Percentiles rank a stretch among this genome's conserved stretches.
phyloP scores from a whole-genome alignment of 2,797 vertebrate genomes.

The Xiphophorus birchmanni region DNA sequence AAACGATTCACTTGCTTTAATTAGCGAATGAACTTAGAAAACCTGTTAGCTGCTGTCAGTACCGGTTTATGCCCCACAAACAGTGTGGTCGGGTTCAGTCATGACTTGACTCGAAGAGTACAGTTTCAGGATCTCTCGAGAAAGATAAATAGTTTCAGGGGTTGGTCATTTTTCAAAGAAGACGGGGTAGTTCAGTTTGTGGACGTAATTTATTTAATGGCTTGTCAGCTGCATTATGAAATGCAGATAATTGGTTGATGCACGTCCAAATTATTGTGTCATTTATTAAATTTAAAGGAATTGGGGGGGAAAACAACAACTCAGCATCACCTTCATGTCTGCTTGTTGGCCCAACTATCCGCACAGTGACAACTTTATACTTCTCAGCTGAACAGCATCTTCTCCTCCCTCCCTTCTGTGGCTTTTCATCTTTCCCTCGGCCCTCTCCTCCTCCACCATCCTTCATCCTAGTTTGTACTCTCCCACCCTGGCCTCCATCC shows the following conservation, averaged over 20 bases:
- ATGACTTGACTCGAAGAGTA: not conserved
- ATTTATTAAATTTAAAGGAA: not conserved
- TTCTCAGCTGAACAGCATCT: conserved; percentile 2
- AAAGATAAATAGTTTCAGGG: not conserved
- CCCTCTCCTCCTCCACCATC: conserved; percentile 23
- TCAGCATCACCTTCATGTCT: not conserved
- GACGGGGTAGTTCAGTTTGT: not conserved
- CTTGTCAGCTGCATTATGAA: not conserved
- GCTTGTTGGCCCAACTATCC: not conserved
- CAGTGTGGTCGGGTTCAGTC: not conserved
- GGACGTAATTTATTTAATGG: no score
- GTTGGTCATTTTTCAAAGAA: not conserved
- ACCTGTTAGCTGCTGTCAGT: not conserved
- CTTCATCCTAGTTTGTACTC: conserved; percentile 46
- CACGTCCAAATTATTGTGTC: not conserved
- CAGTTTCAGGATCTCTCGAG: not conserved
- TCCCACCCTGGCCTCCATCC: conserved; percentile 40
- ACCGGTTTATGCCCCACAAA: not conserved
- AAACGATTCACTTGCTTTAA: not conserved
- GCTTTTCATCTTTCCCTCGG: conserved; percentile 33
- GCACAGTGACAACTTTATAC: conserved; percentile 8
- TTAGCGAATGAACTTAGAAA: not conserved
- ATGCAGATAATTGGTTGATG: not conserved
- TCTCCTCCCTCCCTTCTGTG: conserved; percentile 6
- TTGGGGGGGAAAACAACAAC: not conserved